Evolutionary conservation across 2,888 invertebrate species (phyloP).

Genomic region (Meteorus cinctellus): DNA sequence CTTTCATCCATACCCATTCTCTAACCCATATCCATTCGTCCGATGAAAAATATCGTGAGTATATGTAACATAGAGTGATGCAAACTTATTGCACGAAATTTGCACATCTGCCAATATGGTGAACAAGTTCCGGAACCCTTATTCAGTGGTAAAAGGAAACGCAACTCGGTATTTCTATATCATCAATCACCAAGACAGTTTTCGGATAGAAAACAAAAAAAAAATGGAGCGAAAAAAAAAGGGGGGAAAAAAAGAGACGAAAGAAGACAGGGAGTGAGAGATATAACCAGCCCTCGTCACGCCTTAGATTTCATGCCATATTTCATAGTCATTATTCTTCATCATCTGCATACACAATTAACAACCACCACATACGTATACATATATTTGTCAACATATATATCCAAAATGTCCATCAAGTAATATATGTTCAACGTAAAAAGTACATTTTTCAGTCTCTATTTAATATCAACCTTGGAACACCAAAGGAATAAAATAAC

Average conservation of each 20-base stretch:
- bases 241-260: not conserved
- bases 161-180: not conserved
- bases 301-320: conserved; percentile 3
- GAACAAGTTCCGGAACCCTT: not conserved
- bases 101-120: not conserved
- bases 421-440: not conserved
- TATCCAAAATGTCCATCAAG: not conserved
- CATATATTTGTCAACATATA: not conserved
- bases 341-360: conserved; percentile 38
- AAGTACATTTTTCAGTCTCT: no score
- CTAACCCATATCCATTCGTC: not conserved
- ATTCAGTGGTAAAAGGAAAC: not conserved
- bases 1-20: no score
- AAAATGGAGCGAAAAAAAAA: not conserved
- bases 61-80: not conserved
- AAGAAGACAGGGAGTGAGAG: not conserved
- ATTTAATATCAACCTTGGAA: no score
- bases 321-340: conserved; percentile 36
- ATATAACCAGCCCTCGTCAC: conserved; percentile 17
- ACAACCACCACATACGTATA: not conserved
- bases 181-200: conserved; percentile 5
- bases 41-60: not conserved
- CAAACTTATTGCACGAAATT: not conserved
- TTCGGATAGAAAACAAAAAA: not conserved
- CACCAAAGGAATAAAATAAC: not conserved